Evolutionary conservation across 2,797 vertebrate genomes (phyloP), one percentile per base, ranked within the genome.

Genomic region (Oophaga sylvatica): DNA sequence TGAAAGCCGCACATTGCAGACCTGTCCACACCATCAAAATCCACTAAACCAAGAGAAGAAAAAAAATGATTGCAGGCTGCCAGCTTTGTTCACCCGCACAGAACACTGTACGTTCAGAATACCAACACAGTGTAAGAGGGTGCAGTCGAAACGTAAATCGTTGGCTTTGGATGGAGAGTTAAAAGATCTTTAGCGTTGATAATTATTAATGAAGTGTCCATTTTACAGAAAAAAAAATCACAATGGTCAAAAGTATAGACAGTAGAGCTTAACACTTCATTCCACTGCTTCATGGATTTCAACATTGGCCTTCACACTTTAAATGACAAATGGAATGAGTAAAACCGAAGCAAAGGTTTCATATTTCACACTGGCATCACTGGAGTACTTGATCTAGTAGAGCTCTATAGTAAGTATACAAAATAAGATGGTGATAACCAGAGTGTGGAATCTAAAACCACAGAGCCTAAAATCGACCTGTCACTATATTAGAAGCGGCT

Each of bases 1-100:
- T 87, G 80, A 87, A 87, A 87, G 86, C 80, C 29, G 70, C 82
- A 80, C 77, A 70, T 60, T 84, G 82, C 76, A 84, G 87, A 73
- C 76, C 81, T 67, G 67, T 84, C 82, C 70, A 73, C 76, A 63
- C 63, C 31, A 88, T 84, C 81, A 84, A 80, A 88, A 84, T 79
- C 81, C 73, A 65, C 73, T 53, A 81, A 65, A 81, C 80, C n/a
- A 81, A 63, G 3, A 59, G 62, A 16, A 53, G 48, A 20, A 12
- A 48, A 70, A 84, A 84, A 78, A 62, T 16, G 68, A 65, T 48
- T 77, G 41, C 35, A 77, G n/a, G 17, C n/a, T 85, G 71, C 83
- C 83, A 85, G 83, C 83, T 85, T 85, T 85, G 83, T 77, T 65
- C 73, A 62, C 57, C 83, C 71, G 0, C 31, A 26, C 59, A 84